A percentile compares a stretch with the other conserved stretches of the same genome.
Conservation (phyloP, 2,888 invertebrate species). For the Eurois occulta region DNA sequence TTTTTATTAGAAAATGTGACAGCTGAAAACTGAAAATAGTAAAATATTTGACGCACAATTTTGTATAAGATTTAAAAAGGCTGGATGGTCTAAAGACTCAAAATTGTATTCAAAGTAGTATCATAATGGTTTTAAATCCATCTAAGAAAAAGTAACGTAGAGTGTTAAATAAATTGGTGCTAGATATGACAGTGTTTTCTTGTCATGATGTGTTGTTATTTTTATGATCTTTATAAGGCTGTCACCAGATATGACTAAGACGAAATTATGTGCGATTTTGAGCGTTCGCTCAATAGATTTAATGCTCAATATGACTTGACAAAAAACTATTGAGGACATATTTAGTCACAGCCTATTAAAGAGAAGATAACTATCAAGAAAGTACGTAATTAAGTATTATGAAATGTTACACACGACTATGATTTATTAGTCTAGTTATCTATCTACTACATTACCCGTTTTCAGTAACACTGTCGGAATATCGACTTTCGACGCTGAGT, state of each 20-base stretch:
- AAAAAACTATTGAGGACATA: background rate
- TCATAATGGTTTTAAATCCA: slow-evolving; percentile 8
- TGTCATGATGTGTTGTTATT: slow-evolving; percentile 33
- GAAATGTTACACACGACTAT: slow-evolving; percentile 10
- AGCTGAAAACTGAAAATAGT: slow-evolving; percentile 82
- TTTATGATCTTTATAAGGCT: background rate
- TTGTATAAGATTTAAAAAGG: slow-evolving; percentile 56
- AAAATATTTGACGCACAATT: slow-evolving; percentile 81
- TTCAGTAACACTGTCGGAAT: slow-evolving; percentile 11
- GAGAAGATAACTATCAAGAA: background rate
- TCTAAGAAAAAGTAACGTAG: slow-evolving; percentile 38
- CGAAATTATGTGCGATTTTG: background rate
- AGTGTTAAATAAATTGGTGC: slow-evolving; percentile 44
- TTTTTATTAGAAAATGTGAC: slow-evolving; percentile 70
- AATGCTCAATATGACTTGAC: background rate
- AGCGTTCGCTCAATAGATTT: background rate
- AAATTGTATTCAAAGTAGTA: slow-evolving; percentile 16
- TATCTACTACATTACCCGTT: background rate
- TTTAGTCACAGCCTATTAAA: slow-evolving; percentile 14
- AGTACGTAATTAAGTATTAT: slow-evolving; percentile 40
- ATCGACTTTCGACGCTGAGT: background rate
- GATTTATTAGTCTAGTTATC: slow-evolving; percentile 10
- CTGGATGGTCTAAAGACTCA: slow-evolving; percentile 45
- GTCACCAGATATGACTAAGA: background rate
- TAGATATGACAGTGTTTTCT: slow-evolving; percentile 20